phyloP scores from a whole-genome alignment of 2,113 vertebrate genomes.

The Passerina amoena region DNA sequence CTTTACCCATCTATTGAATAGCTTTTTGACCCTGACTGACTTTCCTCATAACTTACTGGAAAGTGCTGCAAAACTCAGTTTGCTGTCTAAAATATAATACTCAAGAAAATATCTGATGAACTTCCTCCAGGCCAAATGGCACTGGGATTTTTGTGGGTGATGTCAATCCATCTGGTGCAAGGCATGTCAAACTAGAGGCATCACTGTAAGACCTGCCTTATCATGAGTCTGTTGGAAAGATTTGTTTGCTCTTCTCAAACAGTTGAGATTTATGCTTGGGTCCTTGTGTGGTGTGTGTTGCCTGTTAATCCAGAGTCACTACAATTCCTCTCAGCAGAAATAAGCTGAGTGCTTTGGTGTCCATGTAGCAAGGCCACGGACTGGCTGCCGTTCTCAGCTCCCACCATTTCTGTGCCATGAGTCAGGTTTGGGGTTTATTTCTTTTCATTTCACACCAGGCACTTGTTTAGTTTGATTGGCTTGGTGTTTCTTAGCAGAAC shows the following conservation, averaged over 20 bases:
- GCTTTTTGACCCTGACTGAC: not conserved
- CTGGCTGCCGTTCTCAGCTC: not conserved
- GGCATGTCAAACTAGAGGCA: not conserved
- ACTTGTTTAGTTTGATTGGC: not conserved
- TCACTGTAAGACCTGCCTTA: not conserved
- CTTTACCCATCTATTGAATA: not conserved
- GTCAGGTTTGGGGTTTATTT: not conserved
- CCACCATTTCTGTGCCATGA: not conserved
- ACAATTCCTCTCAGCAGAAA: not conserved
- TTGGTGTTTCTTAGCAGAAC: not conserved
- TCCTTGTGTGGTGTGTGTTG: not conserved
- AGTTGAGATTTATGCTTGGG: not conserved
- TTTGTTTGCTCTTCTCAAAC: not conserved
- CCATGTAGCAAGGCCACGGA: fast-evolving
- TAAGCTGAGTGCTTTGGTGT: not conserved
- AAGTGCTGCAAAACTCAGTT: not conserved
- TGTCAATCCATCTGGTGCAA: not conserved
- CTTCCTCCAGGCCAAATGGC: not conserved
- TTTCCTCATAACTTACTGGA: not conserved
- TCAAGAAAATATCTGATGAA: not conserved
- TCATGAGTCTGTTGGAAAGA: not conserved
- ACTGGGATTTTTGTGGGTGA: not conserved
- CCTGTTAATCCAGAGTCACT: not conserved
- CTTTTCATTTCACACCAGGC: not conserved
- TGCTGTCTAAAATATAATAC: not conserved